Percentiles rank a stretch among this genome's conserved stretches.
These are phyloP conservation scores for Nomada lathburiana DNA, from an alignment of 2,888 invertebrate species.

Conservation along the genomic window DNA sequence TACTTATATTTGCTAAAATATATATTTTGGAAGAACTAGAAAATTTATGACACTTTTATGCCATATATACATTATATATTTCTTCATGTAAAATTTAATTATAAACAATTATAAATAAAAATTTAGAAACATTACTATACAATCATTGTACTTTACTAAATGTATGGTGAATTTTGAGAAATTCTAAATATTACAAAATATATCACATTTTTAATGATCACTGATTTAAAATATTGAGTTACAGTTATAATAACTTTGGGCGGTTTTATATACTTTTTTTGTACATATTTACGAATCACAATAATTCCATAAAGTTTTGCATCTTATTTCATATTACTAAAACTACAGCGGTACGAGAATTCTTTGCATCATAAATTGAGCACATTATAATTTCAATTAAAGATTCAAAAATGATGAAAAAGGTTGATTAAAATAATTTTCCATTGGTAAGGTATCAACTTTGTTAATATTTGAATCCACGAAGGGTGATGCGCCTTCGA, in stretches of 20 bases:
- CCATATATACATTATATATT: constrained; percentile 16
- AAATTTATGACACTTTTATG: constrained; percentile 6
- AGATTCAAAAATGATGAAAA: constrained; percentile 74
- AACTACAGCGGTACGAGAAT: background rate
- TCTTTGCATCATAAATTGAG: background rate
- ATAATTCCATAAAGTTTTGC: constrained; percentile 11
- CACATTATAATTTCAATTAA: constrained; percentile 46
- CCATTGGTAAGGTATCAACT: constrained; percentile 70
- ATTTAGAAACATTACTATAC: constrained; percentile 21
- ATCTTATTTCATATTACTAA: background rate
- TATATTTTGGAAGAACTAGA: constrained; percentile 27
- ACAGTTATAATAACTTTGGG: constrained; percentile 8
- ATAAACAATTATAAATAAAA: constrained; percentile 37
- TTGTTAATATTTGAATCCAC: constrained; percentile 68
- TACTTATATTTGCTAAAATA: constrained; percentile 6
- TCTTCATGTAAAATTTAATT: constrained; percentile 19
- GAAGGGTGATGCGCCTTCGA: constrained; percentile 69
- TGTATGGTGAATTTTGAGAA: constrained; percentile 14
- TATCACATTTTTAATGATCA: constrained; percentile 29
- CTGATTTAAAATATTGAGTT: constrained; percentile 1
- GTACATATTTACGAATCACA: background rate
- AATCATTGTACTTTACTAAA: constrained; percentile 29
- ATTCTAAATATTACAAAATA: constrained; percentile 29
- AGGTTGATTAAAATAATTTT: constrained; percentile 72
- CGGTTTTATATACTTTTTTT: background rate